Percentiles rank a stretch among this genome's conserved stretches.
Evolutionary conservation across 2,113 vertebrate species (phyloP).

Genomic region (Struthio camelus): DNA sequence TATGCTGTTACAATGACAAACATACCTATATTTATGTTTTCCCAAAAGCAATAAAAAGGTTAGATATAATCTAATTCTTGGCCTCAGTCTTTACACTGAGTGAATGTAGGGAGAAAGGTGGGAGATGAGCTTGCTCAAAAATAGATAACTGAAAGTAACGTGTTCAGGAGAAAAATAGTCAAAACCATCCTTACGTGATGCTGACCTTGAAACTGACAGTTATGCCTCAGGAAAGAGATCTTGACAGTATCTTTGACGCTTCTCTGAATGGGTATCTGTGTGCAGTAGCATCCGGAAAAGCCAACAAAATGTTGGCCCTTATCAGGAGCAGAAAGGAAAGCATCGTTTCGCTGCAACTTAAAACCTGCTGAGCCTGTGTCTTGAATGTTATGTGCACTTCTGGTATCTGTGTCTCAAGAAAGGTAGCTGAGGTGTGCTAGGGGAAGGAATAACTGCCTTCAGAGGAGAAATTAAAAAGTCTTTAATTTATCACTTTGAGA

Average conservation of each 20-base stretch:
- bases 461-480: not conserved
- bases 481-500: not conserved
- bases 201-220: not conserved
- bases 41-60: not conserved
- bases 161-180: not conserved
- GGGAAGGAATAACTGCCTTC: not conserved
- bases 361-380: too few species aligned
- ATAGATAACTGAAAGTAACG: not conserved
- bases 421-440: not conserved
- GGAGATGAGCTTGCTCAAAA: not conserved
- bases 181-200: not conserved
- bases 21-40: not conserved
- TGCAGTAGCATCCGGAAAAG: not conserved
- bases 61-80: not conserved
- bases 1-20: not conserved
- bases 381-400: not conserved
- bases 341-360: rapidly evolving
- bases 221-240: not conserved
- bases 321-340: not conserved
- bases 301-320: not conserved
- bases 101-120: not conserved
- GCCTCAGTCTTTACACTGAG: not conserved
- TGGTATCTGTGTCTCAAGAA: not conserved
- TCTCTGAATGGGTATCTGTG: not conserved
- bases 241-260: not conserved